phyloP scores from a whole-genome alignment of 2,797 vertebrate genomes.

The Pygocentrus nattereri region DNA sequence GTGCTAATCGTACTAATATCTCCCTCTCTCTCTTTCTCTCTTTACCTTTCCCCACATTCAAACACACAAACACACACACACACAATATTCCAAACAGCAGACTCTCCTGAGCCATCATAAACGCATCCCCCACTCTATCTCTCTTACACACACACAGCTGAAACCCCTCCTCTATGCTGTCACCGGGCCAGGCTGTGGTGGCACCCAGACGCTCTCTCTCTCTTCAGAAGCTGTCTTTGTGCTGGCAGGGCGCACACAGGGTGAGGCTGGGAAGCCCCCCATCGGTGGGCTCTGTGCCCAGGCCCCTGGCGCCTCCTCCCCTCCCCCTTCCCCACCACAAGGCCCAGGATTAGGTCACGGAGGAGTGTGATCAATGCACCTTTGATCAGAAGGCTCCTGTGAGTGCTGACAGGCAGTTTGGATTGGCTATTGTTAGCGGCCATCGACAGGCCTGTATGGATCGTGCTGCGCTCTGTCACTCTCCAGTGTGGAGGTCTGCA shows the following conservation, averaged over 20 bases:
- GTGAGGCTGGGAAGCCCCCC: conserved; percentile 37
- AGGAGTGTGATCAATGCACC: conserved; percentile 78
- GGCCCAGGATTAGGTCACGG: conserved; percentile 70
- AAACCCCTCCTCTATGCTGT: conserved; percentile 51
- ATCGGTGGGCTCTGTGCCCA: conserved; percentile 52
- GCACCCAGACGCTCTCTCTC: conserved; percentile 47
- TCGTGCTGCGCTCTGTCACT: conserved; percentile 78
- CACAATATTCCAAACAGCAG: conserved; percentile 14
- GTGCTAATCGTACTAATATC: conserved; percentile 65
- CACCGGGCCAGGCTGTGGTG: conserved; percentile 51
- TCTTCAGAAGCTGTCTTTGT: conserved; percentile 56
- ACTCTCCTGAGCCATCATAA: conserved; percentile 39
- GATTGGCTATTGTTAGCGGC: conserved; percentile 82
- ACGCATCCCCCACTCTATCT: conserved; percentile 7
- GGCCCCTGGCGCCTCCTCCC: conserved; percentile 36
- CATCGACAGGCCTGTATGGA: conserved; percentile 88
- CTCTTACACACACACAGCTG: conserved; percentile 38
- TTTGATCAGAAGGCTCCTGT: conserved; percentile 82
- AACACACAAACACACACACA: conserved; percentile 18
- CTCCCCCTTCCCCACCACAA: conserved; percentile 55
- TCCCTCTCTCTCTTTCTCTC: conserved; percentile 26
- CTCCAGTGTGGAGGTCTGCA: conserved; percentile 80
- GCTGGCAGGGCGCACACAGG: conserved; percentile 45
- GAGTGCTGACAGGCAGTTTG: conserved; percentile 85
- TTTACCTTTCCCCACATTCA: conserved; percentile 14